Conservation (phyloP, 1,140 invertebrate species). For the Steinernema khuongi region DNA sequence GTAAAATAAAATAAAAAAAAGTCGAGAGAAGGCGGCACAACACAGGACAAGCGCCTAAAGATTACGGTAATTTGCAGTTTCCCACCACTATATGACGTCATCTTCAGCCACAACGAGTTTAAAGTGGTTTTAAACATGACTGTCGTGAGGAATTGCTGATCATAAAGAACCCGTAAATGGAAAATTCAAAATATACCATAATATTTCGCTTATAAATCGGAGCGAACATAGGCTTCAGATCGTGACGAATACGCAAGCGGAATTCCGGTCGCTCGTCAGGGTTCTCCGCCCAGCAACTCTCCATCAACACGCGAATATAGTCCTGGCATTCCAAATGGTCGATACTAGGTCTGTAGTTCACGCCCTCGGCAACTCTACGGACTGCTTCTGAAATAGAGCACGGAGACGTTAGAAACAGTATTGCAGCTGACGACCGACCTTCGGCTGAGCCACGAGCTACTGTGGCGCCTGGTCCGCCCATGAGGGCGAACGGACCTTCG, state of each 20-base stretch:
- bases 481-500: constrained; percentile 65
- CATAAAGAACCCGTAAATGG: constrained; percentile 61
- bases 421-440: no score
- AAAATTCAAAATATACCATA: no score
- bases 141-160: constrained; percentile 13
- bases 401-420: neutral
- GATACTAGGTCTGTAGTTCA: constrained; percentile 38
- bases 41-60: no score
- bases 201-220: constrained; percentile 70
- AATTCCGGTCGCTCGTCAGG: constrained; percentile 61
- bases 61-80: no score
- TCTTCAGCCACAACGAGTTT: no score
- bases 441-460: neutral
- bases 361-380: constrained; percentile 25
- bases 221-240: constrained; percentile 51
- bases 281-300: constrained; percentile 60
- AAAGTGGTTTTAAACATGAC: no score
- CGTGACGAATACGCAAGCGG: constrained; percentile 46
- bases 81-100: no score
- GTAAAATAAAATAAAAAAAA: no score
- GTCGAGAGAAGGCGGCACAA: no score
- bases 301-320: neutral
- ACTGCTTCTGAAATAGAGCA: constrained; percentile 30
- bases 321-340: constrained; percentile 14
- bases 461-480: constrained; percentile 18